Evolutionary conservation across 1,140 invertebrate genomes (phyloP), one percentile per base, ranked within the genome.

Genomic region (Sycophaga agraensis): DNA sequence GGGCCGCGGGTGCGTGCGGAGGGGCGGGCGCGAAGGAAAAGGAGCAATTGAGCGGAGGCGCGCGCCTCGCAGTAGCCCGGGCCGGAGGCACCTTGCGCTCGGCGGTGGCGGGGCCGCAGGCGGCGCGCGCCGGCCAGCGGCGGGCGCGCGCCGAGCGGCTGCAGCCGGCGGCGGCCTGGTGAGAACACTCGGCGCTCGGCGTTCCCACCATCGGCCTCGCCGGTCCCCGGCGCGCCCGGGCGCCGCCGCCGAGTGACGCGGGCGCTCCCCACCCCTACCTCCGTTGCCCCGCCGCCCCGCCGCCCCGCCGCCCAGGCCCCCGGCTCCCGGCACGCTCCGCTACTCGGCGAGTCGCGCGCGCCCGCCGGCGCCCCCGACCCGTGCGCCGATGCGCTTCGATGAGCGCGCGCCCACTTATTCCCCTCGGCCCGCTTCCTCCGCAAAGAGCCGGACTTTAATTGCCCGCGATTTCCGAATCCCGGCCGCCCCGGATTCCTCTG

Each of bases 171-270:
- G 68, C 63, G 68, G 72, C 72, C 70, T 77, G 76, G 77, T 79
- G 77, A 80, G 79, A 81, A 81, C 79, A 79, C 70, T 73, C 71
- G 73, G 70, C 72, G 74, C 70, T 75, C 72, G 69, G 68, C 75
- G 77, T 81, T 81, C 79, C 77, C 79, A 81, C 79, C 79, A 78
- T 77, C 73, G 69, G 70, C 70, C 74, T 79, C 77, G 78, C 74
- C 59, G 66, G 62, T 75, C 71, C 75, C 73, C 65, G 63, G 61
- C 53, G 59, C 34, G 19, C 50, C 59, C 73, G 73, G 75, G 70
- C 51, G 63, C 58, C 64, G 68, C 64, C 66, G 65, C 68, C 61
- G 62, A 63, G 5, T 6, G 28, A 11, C 4, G 22, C 66, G 66
- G 62, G 61, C 63, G 58, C 48, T 64, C 64, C 58, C 67, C 64